Conservation (phyloP, 2,113 vertebrate genomes). For the Aspiorhynchus laticeps region DNA sequence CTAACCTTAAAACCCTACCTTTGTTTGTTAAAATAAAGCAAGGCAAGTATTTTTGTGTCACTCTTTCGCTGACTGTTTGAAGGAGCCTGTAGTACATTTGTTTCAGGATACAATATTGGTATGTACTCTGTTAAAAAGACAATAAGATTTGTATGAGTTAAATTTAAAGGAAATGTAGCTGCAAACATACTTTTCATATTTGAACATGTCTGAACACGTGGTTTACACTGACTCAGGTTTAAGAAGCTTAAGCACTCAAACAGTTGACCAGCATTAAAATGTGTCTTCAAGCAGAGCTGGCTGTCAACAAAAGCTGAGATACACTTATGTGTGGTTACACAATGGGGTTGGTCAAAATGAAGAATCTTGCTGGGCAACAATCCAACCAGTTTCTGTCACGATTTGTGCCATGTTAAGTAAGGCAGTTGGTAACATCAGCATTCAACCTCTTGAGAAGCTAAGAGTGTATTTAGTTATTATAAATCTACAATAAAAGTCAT, state of each 20-base stretch:
- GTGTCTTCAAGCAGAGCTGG: neutral
- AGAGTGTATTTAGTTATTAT: neutral
- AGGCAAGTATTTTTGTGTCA: neutral
- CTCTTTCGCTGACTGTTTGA: neutral
- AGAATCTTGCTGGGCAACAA: slow-evolving; percentile 7
- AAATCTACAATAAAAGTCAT: too few species aligned
- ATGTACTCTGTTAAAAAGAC: neutral
- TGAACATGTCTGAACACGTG: neutral
- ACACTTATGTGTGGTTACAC: neutral
- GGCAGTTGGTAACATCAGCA: neutral
- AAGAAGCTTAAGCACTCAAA: neutral
- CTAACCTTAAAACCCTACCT: neutral
- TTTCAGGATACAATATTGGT: neutral
- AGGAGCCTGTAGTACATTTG: neutral
- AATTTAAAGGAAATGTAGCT: neutral
- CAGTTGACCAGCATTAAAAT: neutral
- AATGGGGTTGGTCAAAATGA: neutral
- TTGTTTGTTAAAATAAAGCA: neutral
- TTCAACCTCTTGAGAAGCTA: neutral
- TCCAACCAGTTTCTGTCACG: neutral
- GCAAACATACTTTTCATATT: neutral
- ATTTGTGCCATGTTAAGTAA: neutral
- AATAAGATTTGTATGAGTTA: neutral
- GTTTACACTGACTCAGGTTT: neutral
- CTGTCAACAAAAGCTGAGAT: neutral